A percentile compares a stretch with the other conserved stretches of the same genome.
Evolutionary conservation across 1,140 invertebrate species (phyloP).

Genomic region (Rhizoglyphus robini): DNA sequence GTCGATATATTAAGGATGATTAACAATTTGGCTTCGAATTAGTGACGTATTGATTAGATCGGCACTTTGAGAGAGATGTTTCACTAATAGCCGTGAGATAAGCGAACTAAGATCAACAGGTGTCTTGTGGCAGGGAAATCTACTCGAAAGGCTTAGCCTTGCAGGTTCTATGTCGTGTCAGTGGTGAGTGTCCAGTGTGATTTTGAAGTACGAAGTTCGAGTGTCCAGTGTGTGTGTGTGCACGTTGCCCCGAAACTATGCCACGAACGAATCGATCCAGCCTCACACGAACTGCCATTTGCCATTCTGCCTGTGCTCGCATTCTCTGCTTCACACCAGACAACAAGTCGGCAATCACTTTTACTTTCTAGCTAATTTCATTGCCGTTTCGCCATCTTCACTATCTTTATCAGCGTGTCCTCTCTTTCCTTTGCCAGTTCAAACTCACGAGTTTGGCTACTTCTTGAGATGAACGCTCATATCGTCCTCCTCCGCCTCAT

Average conservation of each 20-base stretch:
- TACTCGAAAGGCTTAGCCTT: too few relatives aligned
- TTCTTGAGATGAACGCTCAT: too few relatives aligned
- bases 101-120: neutral
- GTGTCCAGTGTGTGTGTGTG: too few relatives aligned
- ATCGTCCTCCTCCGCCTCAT: too few relatives aligned
- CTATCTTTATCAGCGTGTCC: neutral
- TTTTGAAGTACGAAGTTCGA: too few relatives aligned
- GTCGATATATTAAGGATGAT: constrained; percentile 12
- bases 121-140: too few relatives aligned
- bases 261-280: neutral
- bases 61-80: too few relatives aligned
- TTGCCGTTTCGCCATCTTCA: neutral
- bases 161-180: neutral
- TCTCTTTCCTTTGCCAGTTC: too few relatives aligned
- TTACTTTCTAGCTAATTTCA: neutral
- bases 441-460: too few relatives aligned
- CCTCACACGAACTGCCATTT: neutral
- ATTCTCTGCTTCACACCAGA: neutral
- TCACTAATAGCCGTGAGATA: constrained; percentile 8
- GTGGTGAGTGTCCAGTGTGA: too few relatives aligned
- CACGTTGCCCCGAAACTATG: too few relatives aligned
- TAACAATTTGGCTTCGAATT: neutral
- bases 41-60: neutral
- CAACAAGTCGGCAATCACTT: neutral
- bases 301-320: neutral